Base-by-base conservation (phyloP, 2,888 invertebrate species). In the Aradus depressus region DNA sequence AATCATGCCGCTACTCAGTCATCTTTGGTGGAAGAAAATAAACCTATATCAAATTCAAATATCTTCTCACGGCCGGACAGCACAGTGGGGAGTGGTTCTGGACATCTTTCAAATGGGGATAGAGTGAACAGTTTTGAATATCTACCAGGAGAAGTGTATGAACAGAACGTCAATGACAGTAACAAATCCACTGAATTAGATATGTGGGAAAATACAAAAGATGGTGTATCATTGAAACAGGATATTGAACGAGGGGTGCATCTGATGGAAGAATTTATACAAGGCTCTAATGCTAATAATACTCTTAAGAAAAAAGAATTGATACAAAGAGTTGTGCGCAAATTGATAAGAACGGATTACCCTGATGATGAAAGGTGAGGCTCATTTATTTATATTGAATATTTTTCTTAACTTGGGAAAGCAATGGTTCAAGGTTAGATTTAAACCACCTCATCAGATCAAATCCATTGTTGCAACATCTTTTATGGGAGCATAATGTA, bases 231-330 rank as follows among this genome's bases (percentile, higher is more conserved):
- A 28, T 67, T 79, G 37, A 71, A 73, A 3, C 72, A 71, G 54
- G 80, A 81, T 61, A 67, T 82, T 53, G 76, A 81, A 60, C 74
- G 74, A 57, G 75, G 76, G 56, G 71, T 82, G 23, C 70, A 74
- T 44, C 64, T 80, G 39, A 63, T 83, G 3, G 75, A 75, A 61
- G 71, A 70, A 47, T 70, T 81, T 32, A 66, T 81, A 14, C 72
- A 75, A 55, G 53, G 53, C 16, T 72, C 75, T 23, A 74, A 75
- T 56, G 74, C 75, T 58, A 73, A 76, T 57, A 75, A 80, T 64
- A 65, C 72, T 14, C 67, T 71, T 28, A 69, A 76, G 3, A 81
- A 80, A 64, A 77, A 77, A 58, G 71, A 74, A 60, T 71, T 81
- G 39, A 72, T 81, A 14, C 78, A 77, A 61, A 76, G 77, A 62